Evolutionary conservation across 23 tunicate species (phyloP).

Genomic region (Oikopleura vanhoeffeni): DNA sequence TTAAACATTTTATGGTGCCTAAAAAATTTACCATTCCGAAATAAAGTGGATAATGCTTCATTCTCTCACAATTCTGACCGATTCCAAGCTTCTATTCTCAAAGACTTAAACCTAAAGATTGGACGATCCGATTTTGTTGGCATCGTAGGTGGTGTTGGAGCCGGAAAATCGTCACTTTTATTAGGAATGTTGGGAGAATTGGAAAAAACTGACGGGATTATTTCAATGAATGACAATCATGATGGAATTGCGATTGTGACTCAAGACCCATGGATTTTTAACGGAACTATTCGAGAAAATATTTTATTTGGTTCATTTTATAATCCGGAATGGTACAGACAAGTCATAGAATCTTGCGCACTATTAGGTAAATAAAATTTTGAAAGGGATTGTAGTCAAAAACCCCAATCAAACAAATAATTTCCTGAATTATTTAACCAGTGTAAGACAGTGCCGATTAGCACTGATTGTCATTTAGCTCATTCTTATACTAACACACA

Average conservation of each 20-base stretch:
- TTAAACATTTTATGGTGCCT: too few relatives aligned
- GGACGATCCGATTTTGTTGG: constrained; percentile 61
- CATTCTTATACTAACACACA: too few relatives aligned
- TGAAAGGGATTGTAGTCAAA: too few relatives aligned
- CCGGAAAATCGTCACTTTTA: constrained; percentile 65
- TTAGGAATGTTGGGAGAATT: constrained; percentile 49
- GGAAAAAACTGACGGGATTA: constrained; percentile 23
- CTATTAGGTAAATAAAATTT: too few relatives aligned
- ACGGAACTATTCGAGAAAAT: constrained; percentile 67
- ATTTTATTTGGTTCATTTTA: constrained; percentile 40
- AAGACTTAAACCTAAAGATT: not conserved
- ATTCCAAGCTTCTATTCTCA: not conserved
- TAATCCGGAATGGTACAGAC: constrained; percentile 29
- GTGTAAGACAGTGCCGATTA: too few relatives aligned
- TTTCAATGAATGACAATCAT: constrained; percentile 20
- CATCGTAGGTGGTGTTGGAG: constrained; percentile 62
- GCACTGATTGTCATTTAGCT: too few relatives aligned
- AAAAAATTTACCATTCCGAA: too few relatives aligned
- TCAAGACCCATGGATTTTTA: constrained; percentile 84
- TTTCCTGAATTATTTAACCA: too few relatives aligned
- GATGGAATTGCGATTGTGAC: constrained; percentile 44
- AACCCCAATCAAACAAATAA: too few relatives aligned
- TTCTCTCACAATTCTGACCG: not conserved
- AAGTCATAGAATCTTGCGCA: constrained; percentile 54
- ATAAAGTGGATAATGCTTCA: too few relatives aligned